Evolutionary conservation across 2,888 invertebrate species (phyloP).

Genomic region (Timema podura): DNA sequence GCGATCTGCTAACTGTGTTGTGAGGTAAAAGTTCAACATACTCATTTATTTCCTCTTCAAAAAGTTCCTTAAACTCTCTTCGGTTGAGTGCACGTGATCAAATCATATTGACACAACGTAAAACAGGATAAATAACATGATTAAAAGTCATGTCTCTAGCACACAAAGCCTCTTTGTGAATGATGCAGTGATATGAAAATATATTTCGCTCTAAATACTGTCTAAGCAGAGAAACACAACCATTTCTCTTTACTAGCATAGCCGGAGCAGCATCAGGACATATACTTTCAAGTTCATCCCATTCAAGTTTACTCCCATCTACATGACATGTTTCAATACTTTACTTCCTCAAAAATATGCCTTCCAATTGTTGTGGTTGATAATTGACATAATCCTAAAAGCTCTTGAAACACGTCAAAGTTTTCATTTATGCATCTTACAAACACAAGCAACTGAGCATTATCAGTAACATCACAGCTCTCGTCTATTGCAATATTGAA

Average conservation of each 20-base stretch:
- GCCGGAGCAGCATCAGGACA: not conserved
- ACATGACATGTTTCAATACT: not conserved
- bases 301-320: not conserved
- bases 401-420: no score
- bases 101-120: not conserved
- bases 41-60: not conserved
- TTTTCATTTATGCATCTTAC: no score
- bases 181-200: not conserved
- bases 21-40: not conserved
- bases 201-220: not conserved
- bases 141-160: not conserved
- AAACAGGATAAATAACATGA: conserved; percentile 1
- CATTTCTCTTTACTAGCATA: not conserved
- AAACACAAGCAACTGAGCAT: no score
- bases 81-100: not conserved
- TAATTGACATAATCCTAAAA: not conserved
- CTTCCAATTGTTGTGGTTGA: no score
- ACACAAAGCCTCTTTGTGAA: conserved; percentile 2
- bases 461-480: no score
- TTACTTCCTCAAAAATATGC: no score
- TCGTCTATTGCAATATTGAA: not conserved
- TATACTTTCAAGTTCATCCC: not conserved
- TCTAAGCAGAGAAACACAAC: not conserved
- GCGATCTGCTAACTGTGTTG: not conserved
- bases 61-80: not conserved